Evolutionary conservation across 1,140 invertebrate genomes (phyloP).

Genomic region (Conus ventricosus): DNA sequence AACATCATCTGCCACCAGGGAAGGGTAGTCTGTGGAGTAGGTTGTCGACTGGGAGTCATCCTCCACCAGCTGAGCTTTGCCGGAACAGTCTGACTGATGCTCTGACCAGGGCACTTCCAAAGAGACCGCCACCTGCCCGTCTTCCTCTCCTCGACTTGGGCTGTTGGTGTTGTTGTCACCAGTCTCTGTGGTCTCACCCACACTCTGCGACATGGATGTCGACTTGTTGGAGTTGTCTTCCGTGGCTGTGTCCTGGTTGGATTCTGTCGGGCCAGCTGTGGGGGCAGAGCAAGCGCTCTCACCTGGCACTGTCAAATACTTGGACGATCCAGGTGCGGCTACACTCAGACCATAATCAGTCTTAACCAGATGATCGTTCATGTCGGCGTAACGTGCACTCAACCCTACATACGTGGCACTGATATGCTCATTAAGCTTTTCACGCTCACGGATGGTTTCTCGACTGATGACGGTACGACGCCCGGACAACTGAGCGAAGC

Average conservation of each 20-base stretch:
- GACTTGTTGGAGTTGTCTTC: neutral
- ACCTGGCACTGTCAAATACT: neutral
- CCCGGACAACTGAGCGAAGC: constrained; percentile 21
- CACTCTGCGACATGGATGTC: neutral
- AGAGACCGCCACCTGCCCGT: neutral
- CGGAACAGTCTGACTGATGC: neutral
- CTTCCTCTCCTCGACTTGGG: neutral
- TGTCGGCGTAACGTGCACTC: constrained; percentile 56
- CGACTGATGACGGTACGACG: constrained; percentile 53
- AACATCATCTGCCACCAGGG: constrained; percentile 14
- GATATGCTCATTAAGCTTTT: constrained; percentile 60
- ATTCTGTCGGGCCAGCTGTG: neutral
- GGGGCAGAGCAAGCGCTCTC: neutral
- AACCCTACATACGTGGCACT: constrained; percentile 55
- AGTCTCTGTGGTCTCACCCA: neutral
- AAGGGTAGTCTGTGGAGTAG: constrained; percentile 9
- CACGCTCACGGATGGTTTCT: constrained; percentile 60
- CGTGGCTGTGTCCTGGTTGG: neutral
- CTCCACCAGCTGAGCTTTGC: neutral
- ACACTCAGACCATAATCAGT: constrained; percentile 51
- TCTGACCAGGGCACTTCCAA: constrained; percentile 9
- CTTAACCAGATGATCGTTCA: constrained; percentile 53
- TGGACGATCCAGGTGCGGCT: neutral
- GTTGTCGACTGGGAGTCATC: neutral
- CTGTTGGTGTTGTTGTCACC: neutral